Conservation (phyloP, 37 sponge, comb jelly and placozoan species). For the Halisarca cf. caerulea region DNA sequence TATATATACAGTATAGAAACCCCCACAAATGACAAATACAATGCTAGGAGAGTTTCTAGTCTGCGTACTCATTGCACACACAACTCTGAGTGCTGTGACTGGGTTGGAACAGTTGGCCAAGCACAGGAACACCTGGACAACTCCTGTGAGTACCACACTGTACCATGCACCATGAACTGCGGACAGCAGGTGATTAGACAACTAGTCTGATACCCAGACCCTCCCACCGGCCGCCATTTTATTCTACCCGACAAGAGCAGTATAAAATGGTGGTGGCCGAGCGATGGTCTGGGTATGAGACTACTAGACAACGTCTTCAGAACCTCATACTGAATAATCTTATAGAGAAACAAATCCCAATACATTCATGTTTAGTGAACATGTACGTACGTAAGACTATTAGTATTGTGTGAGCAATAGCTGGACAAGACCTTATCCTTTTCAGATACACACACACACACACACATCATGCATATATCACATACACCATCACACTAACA, state of each 20-base stretch:
- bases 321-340: neutral
- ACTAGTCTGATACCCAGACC: too few relatives aligned
- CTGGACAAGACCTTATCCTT: too few relatives aligned
- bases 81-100: neutral
- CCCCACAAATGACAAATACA: neutral
- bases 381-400: too few relatives aligned
- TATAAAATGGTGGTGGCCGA: too few relatives aligned
- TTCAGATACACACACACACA: too few relatives aligned
- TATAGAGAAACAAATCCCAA: neutral
- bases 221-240: too few relatives aligned
- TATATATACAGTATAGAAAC: neutral
- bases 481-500: too few relatives aligned
- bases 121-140: neutral
- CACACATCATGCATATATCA: too few relatives aligned
- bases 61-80: neutral
- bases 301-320: neutral
- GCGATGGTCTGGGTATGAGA: neutral
- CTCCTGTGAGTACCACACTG: neutral
- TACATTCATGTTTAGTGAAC: too few relatives aligned
- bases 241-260: too few relatives aligned
- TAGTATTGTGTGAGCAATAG: too few relatives aligned
- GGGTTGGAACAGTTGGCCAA: neutral
- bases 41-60: neutral
- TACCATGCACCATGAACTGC: neutral
- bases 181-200: slow-evolving; percentile 1